phyloP scores from a whole-genome alignment of 2,888 invertebrate species.

The Oscheius sp. region DNA sequence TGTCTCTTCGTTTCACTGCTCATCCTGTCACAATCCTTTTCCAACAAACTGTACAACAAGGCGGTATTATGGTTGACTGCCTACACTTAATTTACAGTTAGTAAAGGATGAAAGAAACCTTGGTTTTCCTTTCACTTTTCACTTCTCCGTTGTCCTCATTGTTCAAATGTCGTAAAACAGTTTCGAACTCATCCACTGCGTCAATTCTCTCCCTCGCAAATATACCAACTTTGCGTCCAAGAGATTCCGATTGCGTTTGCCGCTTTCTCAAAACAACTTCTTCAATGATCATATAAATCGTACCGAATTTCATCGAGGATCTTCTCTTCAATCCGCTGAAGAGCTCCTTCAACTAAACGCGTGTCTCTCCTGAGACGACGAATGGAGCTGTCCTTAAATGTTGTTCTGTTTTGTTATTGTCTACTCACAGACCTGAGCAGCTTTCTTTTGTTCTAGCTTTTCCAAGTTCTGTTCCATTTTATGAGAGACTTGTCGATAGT shows the following conservation, averaged over 20 bases:
- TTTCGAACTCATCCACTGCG: constrained; percentile 17
- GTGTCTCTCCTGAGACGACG: constrained; percentile 14
- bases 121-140: constrained; percentile 6
- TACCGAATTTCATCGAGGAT: constrained; percentile 16
- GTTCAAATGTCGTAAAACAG: neutral
- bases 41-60: neutral
- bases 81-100: neutral
- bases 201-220: constrained; percentile 10
- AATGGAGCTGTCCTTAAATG: constrained; percentile 4
- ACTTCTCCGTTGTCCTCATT: constrained; percentile 16
- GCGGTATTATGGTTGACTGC: constrained; percentile 7
- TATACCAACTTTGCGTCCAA: constrained; percentile 6
- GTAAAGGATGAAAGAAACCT: neutral
- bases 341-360: constrained; percentile 15
- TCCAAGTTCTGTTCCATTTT: constrained; percentile 22
- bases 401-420: neutral
- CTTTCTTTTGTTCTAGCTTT: constrained; percentile 24
- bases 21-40: constrained; percentile 13
- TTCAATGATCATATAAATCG: neutral
- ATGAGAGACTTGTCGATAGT: neutral
- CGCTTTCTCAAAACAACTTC: constrained; percentile 1
- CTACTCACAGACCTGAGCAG: constrained; percentile 6
- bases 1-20: constrained; percentile 1
- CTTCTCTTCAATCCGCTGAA: constrained; percentile 4
- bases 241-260: neutral